Conservation (phyloP, 2,888 invertebrate species). For the Ctena decussata region DNA sequence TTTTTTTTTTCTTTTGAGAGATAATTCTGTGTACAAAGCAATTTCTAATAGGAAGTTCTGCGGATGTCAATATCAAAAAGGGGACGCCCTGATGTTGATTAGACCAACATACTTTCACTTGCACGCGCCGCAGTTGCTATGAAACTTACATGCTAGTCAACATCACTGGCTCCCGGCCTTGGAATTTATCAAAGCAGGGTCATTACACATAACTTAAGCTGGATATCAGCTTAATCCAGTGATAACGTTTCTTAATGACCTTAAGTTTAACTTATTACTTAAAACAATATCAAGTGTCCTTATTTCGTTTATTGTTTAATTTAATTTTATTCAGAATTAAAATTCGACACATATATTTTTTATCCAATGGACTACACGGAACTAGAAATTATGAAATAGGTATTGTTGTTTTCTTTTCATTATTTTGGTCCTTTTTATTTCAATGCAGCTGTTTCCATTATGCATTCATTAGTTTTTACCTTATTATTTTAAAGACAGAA, state of each 20-base stretch:
- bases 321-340: too few species aligned
- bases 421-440: too few species aligned
- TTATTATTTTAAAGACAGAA: too few species aligned
- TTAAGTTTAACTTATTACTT: too few species aligned
- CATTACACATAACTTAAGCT: background rate
- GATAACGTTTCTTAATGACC: conserved; percentile 2
- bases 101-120: background rate
- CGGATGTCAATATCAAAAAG: background rate
- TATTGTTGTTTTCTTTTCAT: too few species aligned
- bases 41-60: background rate
- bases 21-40: background rate
- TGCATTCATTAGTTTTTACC: too few species aligned
- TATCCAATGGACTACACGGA: too few species aligned
- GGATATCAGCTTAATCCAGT: background rate
- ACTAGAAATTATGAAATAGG: too few species aligned
- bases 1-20: background rate
- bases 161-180: background rate
- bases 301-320: too few species aligned
- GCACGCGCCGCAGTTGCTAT: conserved; percentile 7
- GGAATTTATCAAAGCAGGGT: background rate
- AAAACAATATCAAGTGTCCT: too few species aligned
- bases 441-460: too few species aligned
- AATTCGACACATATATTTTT: too few species aligned
- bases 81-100: conserved; percentile 7
- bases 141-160: background rate